These are phyloP conservation scores for Heterochromis multidens DNA, from an alignment of 2,113 vertebrate genomes.

Conservation along the genomic window DNA sequence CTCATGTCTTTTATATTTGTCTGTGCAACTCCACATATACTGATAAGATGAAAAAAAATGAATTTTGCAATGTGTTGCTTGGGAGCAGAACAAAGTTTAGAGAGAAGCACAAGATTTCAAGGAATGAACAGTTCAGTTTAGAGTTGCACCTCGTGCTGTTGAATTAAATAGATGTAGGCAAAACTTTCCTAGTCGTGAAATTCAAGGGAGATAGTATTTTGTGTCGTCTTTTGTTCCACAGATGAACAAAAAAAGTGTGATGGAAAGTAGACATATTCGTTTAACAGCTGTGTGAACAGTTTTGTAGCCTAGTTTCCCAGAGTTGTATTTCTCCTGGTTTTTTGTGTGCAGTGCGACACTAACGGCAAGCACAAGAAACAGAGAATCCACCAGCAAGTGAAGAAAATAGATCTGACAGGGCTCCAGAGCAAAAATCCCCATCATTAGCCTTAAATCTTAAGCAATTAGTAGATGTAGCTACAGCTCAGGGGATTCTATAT, in stretches of 20 bases:
- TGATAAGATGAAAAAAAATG: not conserved
- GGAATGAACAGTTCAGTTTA: not conserved
- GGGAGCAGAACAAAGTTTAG: not conserved
- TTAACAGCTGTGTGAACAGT: not conserved
- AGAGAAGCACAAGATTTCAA: not conserved
- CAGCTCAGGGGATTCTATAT: slow-evolving; percentile 12
- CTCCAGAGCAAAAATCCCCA: slow-evolving; percentile 25
- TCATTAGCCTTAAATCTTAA: slow-evolving; percentile 51
- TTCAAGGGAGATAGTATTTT: not conserved
- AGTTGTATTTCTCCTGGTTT: not conserved
- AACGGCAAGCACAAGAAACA: not conserved
- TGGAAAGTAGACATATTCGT: not conserved
- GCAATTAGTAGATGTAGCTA: slow-evolving; percentile 52
- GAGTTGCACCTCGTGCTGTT: not conserved
- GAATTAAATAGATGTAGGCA: not conserved
- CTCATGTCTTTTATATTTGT: fast-evolving
- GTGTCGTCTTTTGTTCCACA: not conserved
- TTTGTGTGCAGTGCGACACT: not conserved
- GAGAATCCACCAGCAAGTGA: slow-evolving; percentile 6
- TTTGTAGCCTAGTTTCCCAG: not conserved
- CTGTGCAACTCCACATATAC: not conserved
- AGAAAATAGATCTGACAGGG: slow-evolving; percentile 30
- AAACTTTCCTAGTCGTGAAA: not conserved
- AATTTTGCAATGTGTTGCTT: not conserved
- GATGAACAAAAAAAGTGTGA: not conserved